A percentile compares a stretch with the other conserved stretches of the same genome.
Evolutionary conservation across 2,113 vertebrate genomes (phyloP).

Genomic region (Progne subis): DNA sequence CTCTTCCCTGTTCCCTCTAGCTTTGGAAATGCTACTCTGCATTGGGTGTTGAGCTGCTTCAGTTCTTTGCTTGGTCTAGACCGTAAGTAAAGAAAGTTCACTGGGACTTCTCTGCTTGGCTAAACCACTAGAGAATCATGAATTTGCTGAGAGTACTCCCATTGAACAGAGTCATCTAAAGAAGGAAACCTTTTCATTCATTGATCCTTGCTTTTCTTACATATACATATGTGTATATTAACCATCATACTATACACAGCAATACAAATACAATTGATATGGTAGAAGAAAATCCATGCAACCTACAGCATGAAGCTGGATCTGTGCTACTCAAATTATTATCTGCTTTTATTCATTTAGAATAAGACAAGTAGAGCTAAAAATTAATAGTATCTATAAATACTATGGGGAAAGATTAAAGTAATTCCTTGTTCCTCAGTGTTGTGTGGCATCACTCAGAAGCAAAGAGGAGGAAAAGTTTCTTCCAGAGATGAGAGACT

Average conservation of each 20-base stretch:
- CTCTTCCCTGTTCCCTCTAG: not conserved
- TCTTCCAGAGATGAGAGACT: not conserved
- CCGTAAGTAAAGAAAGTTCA: not conserved
- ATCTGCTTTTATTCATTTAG: not conserved
- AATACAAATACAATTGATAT: not conserved
- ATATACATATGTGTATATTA: not conserved
- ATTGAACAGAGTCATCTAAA: not conserved
- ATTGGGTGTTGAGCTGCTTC: not conserved
- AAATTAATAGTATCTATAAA: not conserved
- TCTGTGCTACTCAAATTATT: not conserved
- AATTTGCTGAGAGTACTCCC: not conserved
- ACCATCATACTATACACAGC: not conserved
- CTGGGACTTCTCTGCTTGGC: not conserved
- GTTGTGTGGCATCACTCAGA: not conserved
- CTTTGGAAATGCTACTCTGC: not conserved
- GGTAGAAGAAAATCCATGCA: not conserved
- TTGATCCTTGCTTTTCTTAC: not conserved
- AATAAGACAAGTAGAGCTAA: not conserved
- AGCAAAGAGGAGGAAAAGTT: not conserved
- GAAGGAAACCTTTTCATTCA: not conserved
- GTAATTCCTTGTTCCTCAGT: not conserved
- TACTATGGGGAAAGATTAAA: not conserved
- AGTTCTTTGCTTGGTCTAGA: not conserved
- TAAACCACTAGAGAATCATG: not conserved
- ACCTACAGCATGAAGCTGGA: not conserved